Conservation (phyloP, 2,797 vertebrate species). For the Pogonophryne albipinna region DNA sequence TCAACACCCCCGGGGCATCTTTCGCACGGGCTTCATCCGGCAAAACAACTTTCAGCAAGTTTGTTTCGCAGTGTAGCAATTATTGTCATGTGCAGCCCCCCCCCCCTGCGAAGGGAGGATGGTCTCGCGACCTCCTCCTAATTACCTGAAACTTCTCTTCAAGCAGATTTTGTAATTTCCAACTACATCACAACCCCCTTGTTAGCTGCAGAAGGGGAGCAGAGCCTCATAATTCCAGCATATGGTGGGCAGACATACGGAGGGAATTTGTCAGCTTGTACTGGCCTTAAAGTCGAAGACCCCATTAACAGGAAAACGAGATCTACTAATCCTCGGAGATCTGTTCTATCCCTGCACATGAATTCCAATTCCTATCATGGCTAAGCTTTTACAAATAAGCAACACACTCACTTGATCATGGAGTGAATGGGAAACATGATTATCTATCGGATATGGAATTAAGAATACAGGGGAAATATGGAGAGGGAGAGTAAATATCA, state of each 20-base stretch:
- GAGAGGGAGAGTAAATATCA: slow-evolving; percentile 21
- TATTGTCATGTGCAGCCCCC: slow-evolving; percentile 78
- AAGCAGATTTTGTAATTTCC: slow-evolving; percentile 79
- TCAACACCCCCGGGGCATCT: slow-evolving; percentile 63
- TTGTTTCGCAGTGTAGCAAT: slow-evolving; percentile 79
- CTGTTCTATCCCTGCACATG: slow-evolving; percentile 75
- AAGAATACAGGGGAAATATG: slow-evolving; percentile 4
- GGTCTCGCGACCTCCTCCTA: slow-evolving; percentile 76
- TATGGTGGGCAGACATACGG: slow-evolving; percentile 77
- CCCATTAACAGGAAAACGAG: slow-evolving; percentile 81
- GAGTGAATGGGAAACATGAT: slow-evolving; percentile 66
- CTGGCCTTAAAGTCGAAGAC: slow-evolving; percentile 83
- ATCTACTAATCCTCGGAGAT: slow-evolving; percentile 82
- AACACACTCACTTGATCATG: slow-evolving; percentile 65
- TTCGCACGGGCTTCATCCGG: slow-evolving; percentile 44
- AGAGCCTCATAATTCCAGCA: slow-evolving; percentile 77
- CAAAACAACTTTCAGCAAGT: slow-evolving; percentile 80
- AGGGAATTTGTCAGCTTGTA: slow-evolving; percentile 79
- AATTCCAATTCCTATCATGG: slow-evolving; percentile 69
- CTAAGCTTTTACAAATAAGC: slow-evolving; percentile 51
- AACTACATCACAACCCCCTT: slow-evolving; percentile 77
- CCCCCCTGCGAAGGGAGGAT: slow-evolving; percentile 62
- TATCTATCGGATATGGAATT: slow-evolving; percentile 57
- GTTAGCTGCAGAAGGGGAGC: slow-evolving; percentile 74
- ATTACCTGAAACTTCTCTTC: slow-evolving; percentile 82